Conservation (phyloP, 2,888 invertebrate genomes). For the Gortyna flavago region DNA sequence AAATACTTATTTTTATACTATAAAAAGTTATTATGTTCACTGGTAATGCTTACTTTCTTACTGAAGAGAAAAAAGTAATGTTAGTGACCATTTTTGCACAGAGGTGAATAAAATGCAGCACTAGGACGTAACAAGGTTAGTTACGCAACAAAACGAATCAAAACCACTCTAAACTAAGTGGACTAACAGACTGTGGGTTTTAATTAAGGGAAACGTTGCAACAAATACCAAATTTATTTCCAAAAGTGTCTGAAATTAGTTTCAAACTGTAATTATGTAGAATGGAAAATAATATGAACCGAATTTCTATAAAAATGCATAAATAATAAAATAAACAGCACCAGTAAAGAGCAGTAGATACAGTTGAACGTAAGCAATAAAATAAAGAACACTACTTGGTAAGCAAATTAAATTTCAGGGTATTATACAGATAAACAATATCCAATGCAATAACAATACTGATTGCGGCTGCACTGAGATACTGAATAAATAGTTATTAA, state of each 20-base stretch:
- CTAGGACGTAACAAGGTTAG: constrained; percentile 10
- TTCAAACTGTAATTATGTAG: background rate
- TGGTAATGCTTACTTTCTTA: background rate
- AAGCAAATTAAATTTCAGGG: constrained; percentile 27
- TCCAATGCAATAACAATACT: constrained; percentile 18
- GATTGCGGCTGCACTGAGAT: constrained; percentile 19
- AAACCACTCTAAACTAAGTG: constrained; percentile 18
- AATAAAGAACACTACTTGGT: constrained; percentile 24
- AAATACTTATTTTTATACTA: constrained; percentile 10
- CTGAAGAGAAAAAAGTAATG: background rate
- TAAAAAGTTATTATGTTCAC: background rate
- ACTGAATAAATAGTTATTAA: background rate
- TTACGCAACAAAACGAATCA: constrained; percentile 13
- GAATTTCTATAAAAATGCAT: background rate
- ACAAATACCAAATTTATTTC: background rate
- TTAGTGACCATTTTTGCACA: background rate
- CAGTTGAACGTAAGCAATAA: constrained; percentile 21
- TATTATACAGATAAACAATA: constrained; percentile 24
- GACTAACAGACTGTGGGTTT: background rate
- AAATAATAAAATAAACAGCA: background rate
- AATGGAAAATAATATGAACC: background rate
- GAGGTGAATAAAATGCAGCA: background rate
- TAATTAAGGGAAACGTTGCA: background rate
- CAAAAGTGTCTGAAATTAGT: background rate
- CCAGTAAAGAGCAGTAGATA: background rate